Evolutionary conservation across 2,113 vertebrate genomes (phyloP).

Genomic region (Paedocypris sp.): DNA sequence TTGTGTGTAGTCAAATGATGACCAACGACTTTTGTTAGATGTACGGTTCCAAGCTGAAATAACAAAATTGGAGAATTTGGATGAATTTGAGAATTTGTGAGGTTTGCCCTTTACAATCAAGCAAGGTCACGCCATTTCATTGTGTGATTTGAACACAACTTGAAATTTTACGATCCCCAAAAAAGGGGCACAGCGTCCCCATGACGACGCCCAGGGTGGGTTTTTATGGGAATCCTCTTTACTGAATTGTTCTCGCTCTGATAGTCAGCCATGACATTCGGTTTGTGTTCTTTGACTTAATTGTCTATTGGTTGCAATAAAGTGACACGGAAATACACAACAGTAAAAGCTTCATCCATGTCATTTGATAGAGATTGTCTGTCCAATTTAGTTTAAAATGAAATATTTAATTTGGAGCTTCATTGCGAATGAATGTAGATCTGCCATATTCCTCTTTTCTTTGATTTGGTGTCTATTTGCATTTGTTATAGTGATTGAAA

Average conservation of each 20-base stretch:
- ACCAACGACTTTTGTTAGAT: too few relatives aligned
- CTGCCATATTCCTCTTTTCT: background rate
- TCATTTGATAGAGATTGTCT: conserved; percentile 21
- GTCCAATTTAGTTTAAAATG: conserved; percentile 22
- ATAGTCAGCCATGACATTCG: conserved; percentile 45
- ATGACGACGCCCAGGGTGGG: conserved; percentile 32
- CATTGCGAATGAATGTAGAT: conserved; percentile 9
- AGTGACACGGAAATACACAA: conserved; percentile 52
- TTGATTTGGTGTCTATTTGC: too few relatives aligned
- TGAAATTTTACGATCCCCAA: conserved; percentile 44
- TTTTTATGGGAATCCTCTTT: conserved; percentile 56
- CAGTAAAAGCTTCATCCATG: conserved; percentile 46
- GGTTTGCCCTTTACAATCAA: conserved; percentile 17
- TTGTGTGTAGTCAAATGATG: too few relatives aligned
- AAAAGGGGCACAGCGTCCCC: conserved; percentile 38
- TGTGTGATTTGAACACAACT: conserved; percentile 27
- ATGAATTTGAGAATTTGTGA: background rate
- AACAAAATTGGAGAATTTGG: too few relatives aligned
- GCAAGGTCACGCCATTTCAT: conserved; percentile 47
- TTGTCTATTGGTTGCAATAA: conserved; percentile 55
- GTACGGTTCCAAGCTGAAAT: too few relatives aligned
- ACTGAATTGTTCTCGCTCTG: conserved; percentile 49
- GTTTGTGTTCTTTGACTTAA: conserved; percentile 56
- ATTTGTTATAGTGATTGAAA: too few relatives aligned
- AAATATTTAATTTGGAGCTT: conserved; percentile 21